Evolutionary conservation across 2,888 invertebrate genomes (phyloP), one percentile per base, ranked within the genome.

Genomic region (Eilema caniola): DNA sequence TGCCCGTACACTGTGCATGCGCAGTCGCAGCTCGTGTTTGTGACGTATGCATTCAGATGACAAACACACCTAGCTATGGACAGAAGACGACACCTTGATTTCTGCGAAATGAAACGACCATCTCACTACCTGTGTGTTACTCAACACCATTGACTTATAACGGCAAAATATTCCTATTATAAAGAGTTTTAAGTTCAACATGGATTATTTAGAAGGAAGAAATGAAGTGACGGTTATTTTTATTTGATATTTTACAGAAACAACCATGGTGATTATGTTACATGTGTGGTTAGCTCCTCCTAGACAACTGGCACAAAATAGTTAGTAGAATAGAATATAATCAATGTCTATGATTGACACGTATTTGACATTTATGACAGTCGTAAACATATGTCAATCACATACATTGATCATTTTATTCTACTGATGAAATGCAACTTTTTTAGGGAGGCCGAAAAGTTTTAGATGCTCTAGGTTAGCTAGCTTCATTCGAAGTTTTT

Each of bases 81-180:
- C 74, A 84, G 81, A 88, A 90, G 86, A 78, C 84, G 89, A 91
- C 86, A 89, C 89, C 85, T 76, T 70, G 74, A 73, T 73, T 92
- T 91, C 90, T 81, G 73, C 81, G 91, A 92, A 92, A 78, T 83
- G 81, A 75, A 83, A 77, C 83, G 78, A 85, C 82, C 84, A 84
- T 86, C 83, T 81, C 72, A 77, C 73, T 74, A 76, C 76, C 70
- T 67, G 67, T 56, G 61, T 67, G 83, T 77, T 79, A 87, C 75
- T 72, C 76, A 85, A 86, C 78, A 75, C 77, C 75, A 67, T 37
- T 69, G 68, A 64, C 64, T 67, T 66, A 62, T 63, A 62, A 61
- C 33, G n/a, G 64, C 66, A 66, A 65, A 60, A 61, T 70, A 37
- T 66, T 66, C 28, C 56, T 24, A 57, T 66, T 66, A 37, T 66